Percentiles rank a stretch among this genome's conserved stretches.
Evolutionary conservation across 2,113 vertebrate species (phyloP).

Genomic region (Ochotona princeps): DNA sequence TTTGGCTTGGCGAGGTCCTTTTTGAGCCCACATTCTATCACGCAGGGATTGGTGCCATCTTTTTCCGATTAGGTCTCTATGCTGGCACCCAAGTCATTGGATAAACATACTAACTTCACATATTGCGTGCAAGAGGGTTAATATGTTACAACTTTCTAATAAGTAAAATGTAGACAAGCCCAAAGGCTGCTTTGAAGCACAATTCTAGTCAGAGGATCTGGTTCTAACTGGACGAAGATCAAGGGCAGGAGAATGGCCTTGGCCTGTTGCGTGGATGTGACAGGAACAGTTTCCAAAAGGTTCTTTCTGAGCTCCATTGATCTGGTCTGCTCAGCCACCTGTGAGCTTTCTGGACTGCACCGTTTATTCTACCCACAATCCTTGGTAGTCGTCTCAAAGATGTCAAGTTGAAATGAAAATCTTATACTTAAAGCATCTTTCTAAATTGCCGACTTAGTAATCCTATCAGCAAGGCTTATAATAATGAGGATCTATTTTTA

Average conservation of each 20-base stretch:
- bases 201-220: constrained; percentile 1
- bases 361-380: neutral
- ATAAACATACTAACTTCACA: constrained; percentile 47
- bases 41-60: constrained; percentile 34
- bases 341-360: neutral
- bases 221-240: neutral
- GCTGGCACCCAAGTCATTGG: constrained; percentile 45
- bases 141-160: constrained; percentile 40
- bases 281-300: neutral
- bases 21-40: constrained; percentile 49
- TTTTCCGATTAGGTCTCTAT: constrained; percentile 36
- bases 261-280: neutral
- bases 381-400: neutral
- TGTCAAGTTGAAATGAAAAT: neutral
- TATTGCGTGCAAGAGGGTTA: constrained; percentile 37
- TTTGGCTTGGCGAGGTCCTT: constrained; percentile 9
- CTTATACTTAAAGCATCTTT: neutral
- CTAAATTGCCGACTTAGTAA: neutral
- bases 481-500: neutral
- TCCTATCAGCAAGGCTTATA: neutral
- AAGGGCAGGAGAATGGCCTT: neutral
- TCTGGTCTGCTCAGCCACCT: neutral
- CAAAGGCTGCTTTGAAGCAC: constrained; percentile 22
- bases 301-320: neutral
- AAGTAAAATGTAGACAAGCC: neutral